Evolutionary conservation across 2,888 invertebrate species (phyloP).

Genomic region (Caprella mutica): DNA sequence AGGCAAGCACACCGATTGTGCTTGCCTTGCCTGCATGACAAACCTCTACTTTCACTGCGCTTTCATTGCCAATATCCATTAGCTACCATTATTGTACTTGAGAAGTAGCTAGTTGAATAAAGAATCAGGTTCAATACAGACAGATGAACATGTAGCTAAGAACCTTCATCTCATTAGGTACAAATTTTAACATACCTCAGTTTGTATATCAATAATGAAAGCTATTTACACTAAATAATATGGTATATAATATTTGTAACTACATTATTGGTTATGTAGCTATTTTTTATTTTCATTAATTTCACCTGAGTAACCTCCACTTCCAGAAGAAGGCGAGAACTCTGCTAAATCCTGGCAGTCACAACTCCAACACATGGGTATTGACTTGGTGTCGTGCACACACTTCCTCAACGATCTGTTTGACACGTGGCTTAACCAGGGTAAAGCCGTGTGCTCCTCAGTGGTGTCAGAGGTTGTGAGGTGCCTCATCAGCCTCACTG

Average conservation of each 20-base stretch:
- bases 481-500: conserved; percentile 22
- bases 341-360: conserved; percentile 34
- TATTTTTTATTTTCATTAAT: no score
- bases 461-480: conserved; percentile 29
- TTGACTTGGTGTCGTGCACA: conserved; percentile 85
- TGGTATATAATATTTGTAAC: background rate
- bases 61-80: no score
- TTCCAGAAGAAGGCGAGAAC: no score
- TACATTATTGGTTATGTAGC: no score
- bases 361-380: conserved; percentile 47
- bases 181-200: background rate
- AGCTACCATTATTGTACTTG: no score
- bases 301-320: no score
- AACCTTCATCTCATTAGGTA: background rate
- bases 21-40: no score
- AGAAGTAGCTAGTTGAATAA: no score
- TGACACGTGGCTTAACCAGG: conserved; percentile 56
- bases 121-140: background rate
- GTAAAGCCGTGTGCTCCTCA: conserved; percentile 36
- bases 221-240: background rate
- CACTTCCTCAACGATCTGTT: conserved; percentile 85
- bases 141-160: background rate
- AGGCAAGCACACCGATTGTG: no score
- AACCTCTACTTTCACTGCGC: no score
- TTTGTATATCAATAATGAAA: background rate